Base-by-base conservation (phyloP, 64 coral and sea anemone species). In the Montipora foliosa region DNA sequence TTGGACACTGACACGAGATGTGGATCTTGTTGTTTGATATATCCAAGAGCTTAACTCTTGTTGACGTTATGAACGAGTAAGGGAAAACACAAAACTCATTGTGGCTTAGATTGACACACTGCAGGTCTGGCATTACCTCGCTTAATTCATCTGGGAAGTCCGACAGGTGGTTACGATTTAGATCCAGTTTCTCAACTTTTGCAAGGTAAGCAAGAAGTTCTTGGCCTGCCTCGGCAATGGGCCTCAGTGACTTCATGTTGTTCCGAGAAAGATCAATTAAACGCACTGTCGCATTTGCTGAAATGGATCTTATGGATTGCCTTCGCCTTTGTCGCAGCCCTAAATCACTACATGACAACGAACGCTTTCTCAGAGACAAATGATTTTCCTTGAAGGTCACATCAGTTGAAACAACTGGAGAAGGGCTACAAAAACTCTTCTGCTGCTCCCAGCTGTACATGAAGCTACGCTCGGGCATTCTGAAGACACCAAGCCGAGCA, bases 261-360 rank as follows among this genome's bases (percentile, higher is more conserved):
- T 99, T 99, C 14, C 92, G 52, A 14, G 98, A 99, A 60, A 96
- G 57, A 78, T 99, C 95, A 21, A 99, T 94, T 16, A 89, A 89
- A 17, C 90, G 90, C 9, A 98, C 93, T 59, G 93, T 82, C 48
- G 96, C 93, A 78, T 46, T 85, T 47, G 80, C 79, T 51, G 77
- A 44, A 53, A 85, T 20, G 6, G 79, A 80, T 85, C 25, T 84
- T 8, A 53, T 13, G 8, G 73, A 84, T 24, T 89, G 66, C 70
- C 25, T 68, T 95, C 93, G 80, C 83, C 77, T 95, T 59, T 87
- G 55, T 68, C 66, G 74, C 59, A 52, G 11, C 19, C 14, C 87
- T 24, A 79, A 77, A 16, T 14, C 16, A 55, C 17, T 61, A 44
- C 29, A 19, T 13, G 89, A 53, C 71, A 48, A 45, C 78, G 59